Base-by-base conservation (phyloP, 23 tunicate genomes). In the Trididemnum nubilum region DNA sequence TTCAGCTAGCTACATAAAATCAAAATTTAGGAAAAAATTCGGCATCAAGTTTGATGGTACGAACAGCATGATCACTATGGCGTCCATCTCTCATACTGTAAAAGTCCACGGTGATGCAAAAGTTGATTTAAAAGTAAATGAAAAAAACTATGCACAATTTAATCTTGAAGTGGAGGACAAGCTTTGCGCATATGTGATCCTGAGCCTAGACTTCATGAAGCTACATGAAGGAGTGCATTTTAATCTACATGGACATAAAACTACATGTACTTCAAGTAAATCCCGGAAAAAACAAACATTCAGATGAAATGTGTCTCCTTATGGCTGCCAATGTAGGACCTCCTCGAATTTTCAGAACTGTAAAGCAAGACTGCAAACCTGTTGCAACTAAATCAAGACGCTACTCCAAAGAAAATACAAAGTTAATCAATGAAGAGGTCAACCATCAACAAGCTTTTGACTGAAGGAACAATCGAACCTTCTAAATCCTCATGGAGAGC, bases 391-490 rank as follows among this genome's bases (percentile, higher is more conserved):
- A n/a, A n/a, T n/a, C n/a, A n/a, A n/a, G n/a, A n/a, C n/a, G n/a
- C n/a, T 71, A 33, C 31, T 9, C 23, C n/a, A 31, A 71, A 71
- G n/a, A n/a, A n/a, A 54, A 35, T 21, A 19, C 18, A 26, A 19
- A 19, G n/a, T 63, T 23, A 5, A 63, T 63, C n/a, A 27, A 12
- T 9, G 76, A 71, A 27, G 51, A 71, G 9, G n/a, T n/a, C n/a
- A n/a, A n/a, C n/a, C n/a, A n/a, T 71, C n/a, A 26, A 51, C 4
- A 37, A 40, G 27, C 66, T 74, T n/a, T 64, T 78, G 3, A 9
- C 21, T 5, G 72, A 78, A 12, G 82, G 36, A 24, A 60, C 64
- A 22, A 60, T 57, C 18, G 36, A 78, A 33, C 78, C 72, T 9
- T 29, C n/a, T n/a, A n/a, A n/a, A n/a, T n/a, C n/a, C n/a, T n/a